phyloP scores from a whole-genome alignment of 2,113 vertebrate species.

The Canis aureus region DNA sequence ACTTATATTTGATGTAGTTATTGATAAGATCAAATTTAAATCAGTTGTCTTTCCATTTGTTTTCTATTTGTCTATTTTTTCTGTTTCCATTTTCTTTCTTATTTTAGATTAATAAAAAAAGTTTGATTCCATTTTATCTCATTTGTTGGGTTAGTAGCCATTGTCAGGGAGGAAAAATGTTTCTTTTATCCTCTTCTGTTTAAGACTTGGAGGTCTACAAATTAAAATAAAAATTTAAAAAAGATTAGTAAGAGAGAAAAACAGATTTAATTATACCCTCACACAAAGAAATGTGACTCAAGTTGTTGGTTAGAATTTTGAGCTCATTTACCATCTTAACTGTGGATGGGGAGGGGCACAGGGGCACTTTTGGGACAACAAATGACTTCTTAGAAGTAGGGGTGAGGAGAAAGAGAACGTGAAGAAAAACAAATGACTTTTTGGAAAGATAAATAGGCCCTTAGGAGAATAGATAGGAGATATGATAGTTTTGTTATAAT shows the following conservation, averaged over 20 bases:
- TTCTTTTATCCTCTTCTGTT: background rate
- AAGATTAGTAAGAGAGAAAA: background rate
- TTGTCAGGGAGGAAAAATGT: background rate
- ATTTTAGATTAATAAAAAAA: background rate
- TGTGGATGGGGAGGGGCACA: background rate
- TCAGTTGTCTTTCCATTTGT: background rate
- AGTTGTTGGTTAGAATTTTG: constrained; percentile 25
- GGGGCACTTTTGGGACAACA: background rate
- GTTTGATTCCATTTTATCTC: background rate
- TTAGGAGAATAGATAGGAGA: background rate
- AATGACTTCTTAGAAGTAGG: background rate
- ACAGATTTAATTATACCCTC: background rate
- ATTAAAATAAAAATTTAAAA: background rate
- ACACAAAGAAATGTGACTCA: constrained; percentile 35
- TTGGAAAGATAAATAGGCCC: background rate
- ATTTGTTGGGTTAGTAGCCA: background rate
- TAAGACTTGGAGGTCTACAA: background rate
- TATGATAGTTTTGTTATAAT: background rate
- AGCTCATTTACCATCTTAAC: background rate
- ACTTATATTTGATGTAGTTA: constrained; percentile 6
- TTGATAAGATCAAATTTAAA: background rate
- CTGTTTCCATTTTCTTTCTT: background rate
- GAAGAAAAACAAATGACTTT: constrained; percentile 1
- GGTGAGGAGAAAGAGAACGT: background rate
- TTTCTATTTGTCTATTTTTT: background rate